These are phyloP conservation scores for Lycorma delicatula DNA, from an alignment of 1,140 invertebrate genomes.

Conservation along the genomic window DNA sequence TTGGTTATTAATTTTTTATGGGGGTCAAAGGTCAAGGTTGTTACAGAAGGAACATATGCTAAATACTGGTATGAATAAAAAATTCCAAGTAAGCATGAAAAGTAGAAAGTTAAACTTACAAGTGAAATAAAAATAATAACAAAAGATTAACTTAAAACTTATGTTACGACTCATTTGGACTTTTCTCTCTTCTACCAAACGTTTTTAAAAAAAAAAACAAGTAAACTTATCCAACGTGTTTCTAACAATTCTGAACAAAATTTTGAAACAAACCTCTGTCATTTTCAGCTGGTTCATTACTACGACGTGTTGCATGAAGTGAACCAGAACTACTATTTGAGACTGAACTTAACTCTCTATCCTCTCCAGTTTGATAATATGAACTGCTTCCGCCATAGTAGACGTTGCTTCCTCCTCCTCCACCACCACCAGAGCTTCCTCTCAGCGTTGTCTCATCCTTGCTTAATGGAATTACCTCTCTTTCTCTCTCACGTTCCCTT, in stretches of 20 bases:
- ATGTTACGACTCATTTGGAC: background rate
- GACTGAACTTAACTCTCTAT: constrained; percentile 43
- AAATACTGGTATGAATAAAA: too few species aligned
- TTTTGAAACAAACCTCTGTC: constrained; percentile 41
- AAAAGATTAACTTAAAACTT: background rate
- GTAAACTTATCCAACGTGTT: background rate
- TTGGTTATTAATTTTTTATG: too few species aligned
- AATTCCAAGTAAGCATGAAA: background rate
- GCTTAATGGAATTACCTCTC: constrained; percentile 12
- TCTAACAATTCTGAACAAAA: background rate
- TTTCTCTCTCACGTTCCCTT: constrained; percentile 30
- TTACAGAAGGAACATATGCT: too few species aligned
- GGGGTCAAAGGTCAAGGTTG: too few species aligned
- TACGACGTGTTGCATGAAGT: constrained; percentile 32
- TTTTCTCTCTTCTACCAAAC: background rate
- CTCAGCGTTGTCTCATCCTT: constrained; percentile 11
- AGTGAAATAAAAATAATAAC: background rate
- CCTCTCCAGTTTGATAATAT: constrained; percentile 33
- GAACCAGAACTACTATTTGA: constrained; percentile 45
- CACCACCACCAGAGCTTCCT: constrained; percentile 36
- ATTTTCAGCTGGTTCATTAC: constrained; percentile 41
- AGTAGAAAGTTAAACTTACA: background rate
- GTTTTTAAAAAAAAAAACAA: background rate
- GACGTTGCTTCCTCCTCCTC: constrained; percentile 33
- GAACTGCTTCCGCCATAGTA: constrained; percentile 39